These are phyloP conservation scores for Dendrolimus houi DNA, from an alignment of 2,888 invertebrate genomes.

Conservation along the genomic window DNA sequence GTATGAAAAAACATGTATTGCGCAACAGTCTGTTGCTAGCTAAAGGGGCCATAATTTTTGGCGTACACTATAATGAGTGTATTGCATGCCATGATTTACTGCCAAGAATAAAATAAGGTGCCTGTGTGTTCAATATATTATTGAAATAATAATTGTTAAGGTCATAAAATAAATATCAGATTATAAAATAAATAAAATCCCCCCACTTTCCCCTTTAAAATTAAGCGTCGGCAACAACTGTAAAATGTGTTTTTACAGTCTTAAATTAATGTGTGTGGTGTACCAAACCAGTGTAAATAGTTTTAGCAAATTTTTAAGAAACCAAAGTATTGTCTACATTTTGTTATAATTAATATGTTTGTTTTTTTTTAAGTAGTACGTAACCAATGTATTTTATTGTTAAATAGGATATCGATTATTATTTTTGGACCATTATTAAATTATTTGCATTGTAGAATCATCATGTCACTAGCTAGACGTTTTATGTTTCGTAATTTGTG, in stretches of 20 bases:
- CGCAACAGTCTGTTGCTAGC: too few relatives aligned
- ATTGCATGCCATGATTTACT: constrained; percentile 60
- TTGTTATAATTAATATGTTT: constrained; percentile 39
- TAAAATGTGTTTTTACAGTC: not conserved
- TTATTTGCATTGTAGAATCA: constrained; percentile 29
- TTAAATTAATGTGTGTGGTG: not conserved
- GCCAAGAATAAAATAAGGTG: constrained; percentile 63
- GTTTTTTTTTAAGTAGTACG: constrained; percentile 33
- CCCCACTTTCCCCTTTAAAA: too few relatives aligned
- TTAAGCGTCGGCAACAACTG: too few relatives aligned
- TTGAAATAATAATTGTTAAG: constrained; percentile 36
- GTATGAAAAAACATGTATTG: too few relatives aligned
- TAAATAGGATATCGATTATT: constrained; percentile 47
- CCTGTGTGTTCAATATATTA: constrained; percentile 67
- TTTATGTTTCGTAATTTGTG: constrained; percentile 22
- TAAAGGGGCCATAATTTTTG: too few relatives aligned
- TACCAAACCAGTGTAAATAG: constrained; percentile 19
- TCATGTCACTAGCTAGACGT: constrained; percentile 10
- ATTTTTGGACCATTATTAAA: constrained; percentile 46
- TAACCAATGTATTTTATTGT: constrained; percentile 39
- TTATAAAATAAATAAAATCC: not conserved
- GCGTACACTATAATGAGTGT: constrained; percentile 13
- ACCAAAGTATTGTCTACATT: constrained; percentile 62
- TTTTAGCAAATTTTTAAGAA: constrained; percentile 36
- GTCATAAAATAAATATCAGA: constrained; percentile 18